phyloP scores from a whole-genome alignment of 2,797 vertebrate species.

The Percopsis omiscomaycus region DNA sequence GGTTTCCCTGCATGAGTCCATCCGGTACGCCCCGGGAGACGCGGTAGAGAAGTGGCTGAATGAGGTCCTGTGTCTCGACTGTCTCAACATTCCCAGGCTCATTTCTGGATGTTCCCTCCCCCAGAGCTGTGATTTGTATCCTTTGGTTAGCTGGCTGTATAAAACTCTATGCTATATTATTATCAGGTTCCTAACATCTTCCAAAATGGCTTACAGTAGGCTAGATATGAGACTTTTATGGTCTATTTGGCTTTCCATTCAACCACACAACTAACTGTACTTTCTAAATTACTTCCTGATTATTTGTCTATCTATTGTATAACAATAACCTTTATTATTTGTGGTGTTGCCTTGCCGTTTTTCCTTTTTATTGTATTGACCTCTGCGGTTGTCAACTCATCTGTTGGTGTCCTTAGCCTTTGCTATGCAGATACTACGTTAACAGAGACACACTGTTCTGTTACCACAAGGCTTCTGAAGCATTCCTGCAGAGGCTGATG shows the following conservation, averaged over 20 bases:
- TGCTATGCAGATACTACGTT: constrained; percentile 86
- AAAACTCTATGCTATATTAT: not conserved
- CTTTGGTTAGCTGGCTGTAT: constrained; percentile 48
- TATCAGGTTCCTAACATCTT: too few species aligned
- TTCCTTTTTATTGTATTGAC: too few species aligned
- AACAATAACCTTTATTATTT: too few species aligned
- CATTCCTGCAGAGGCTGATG: constrained; percentile 95
- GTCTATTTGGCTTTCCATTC: too few species aligned
- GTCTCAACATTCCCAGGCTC: constrained; percentile 90
- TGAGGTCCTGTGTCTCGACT: constrained; percentile 92
- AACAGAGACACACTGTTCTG: constrained; percentile 98
- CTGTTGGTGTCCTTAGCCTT: constrained; percentile 68
- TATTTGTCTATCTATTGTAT: too few species aligned
- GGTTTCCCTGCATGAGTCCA: constrained; percentile 95
- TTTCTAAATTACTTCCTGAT: too few species aligned
- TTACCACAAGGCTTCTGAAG: constrained; percentile 95
- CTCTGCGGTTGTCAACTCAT: not conserved
- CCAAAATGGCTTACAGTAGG: too few species aligned
- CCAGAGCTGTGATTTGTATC: constrained; percentile 95
- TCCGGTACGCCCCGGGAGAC: constrained; percentile 92
- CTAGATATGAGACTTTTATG: too few species aligned
- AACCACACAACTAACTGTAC: too few species aligned
- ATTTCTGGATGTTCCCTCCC: constrained; percentile 93
- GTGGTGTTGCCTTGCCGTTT: not conserved
- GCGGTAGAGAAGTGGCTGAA: constrained; percentile 95